These are phyloP conservation scores for Anguilla pacifica DNA, from an alignment of 2,797 vertebrate genomes.

Conservation along the genomic window DNA sequence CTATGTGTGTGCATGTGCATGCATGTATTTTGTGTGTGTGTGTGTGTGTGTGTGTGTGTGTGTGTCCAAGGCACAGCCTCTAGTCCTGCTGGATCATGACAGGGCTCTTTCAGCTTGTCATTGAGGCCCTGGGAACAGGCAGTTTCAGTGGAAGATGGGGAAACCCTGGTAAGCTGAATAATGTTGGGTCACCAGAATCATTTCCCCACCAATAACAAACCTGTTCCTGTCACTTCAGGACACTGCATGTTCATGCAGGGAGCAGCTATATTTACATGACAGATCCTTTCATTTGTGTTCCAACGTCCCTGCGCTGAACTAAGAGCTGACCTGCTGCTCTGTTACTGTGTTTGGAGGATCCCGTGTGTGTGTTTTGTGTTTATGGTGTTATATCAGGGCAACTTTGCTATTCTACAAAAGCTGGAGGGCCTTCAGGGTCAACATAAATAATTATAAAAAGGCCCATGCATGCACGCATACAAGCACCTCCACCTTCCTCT, in stretches of 20 bases:
- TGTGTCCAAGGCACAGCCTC: background rate
- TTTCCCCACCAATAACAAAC: background rate
- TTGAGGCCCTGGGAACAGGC: background rate
- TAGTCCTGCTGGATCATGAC: background rate
- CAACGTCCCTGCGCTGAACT: background rate
- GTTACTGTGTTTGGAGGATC: background rate
- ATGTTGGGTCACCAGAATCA: background rate
- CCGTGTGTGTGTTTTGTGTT: background rate
- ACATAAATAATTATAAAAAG: background rate
- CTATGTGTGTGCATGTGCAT: background rate
- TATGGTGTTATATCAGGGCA: background rate
- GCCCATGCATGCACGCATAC: background rate
- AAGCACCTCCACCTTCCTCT: background rate
- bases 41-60: background rate
- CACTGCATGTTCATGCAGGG: background rate
- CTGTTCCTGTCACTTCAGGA: background rate
- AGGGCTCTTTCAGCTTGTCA: background rate
- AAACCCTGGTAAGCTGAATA: background rate
- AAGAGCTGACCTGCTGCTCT: background rate
- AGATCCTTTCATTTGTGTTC: background rate
- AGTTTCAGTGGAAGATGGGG: background rate
- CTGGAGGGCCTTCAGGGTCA: background rate
- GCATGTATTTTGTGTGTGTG: background rate
- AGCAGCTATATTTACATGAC: background rate
- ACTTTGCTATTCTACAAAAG: background rate